Base-by-base conservation (phyloP, 2,113 vertebrate species). In the Psittacus erithacus region DNA sequence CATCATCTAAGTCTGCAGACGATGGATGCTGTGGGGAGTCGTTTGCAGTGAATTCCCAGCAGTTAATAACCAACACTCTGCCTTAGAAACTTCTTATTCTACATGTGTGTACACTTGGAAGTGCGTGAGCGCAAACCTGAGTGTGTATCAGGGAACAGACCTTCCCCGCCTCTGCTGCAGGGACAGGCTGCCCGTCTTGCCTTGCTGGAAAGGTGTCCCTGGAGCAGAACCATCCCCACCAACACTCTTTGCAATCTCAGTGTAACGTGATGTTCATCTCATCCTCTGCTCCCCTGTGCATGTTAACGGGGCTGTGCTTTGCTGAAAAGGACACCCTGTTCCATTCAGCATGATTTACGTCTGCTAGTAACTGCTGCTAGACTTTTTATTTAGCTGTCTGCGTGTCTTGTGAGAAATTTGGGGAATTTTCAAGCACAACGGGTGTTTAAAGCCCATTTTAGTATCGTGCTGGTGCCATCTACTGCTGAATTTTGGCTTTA, bases 391-490 rank as follows among this genome's bases (percentile, higher is more conserved):
- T 33, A 71, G 50, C 79, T 53, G 2, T 41, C 62, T n/a, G n/a
- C 1, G 0, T 7, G 43, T 10, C 77, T 47, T 13, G 68, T 18
- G 65, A 91, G 86, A 82, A 2, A 10, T 62, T 68, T 28, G 18
- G 65, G 31, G 69, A 17, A 39, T 75, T 75, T 47, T 25, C 44
- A 92, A 31, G 65, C 29, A 14, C 50, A 70, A 1, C 0, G 0
- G n/a, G 9, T 3, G 10, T 75, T 67, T 52, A 67, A 70, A 88
- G 24, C 39, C 28, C 5, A 9, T 84, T 96, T 92, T 64, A 6
- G 77, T 80, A 39, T 93, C 88, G 91, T 95, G 81, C 67, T 97
- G 93, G 91, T 97, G 96, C 96, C 96, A 97, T 82, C 96, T 97
- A 20, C 96, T 96, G 96, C 91, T 89, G 86, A 78, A 80, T 79